Evolutionary conservation across 2,888 invertebrate species (phyloP).

Genomic region (Drosophila ustulata): DNA sequence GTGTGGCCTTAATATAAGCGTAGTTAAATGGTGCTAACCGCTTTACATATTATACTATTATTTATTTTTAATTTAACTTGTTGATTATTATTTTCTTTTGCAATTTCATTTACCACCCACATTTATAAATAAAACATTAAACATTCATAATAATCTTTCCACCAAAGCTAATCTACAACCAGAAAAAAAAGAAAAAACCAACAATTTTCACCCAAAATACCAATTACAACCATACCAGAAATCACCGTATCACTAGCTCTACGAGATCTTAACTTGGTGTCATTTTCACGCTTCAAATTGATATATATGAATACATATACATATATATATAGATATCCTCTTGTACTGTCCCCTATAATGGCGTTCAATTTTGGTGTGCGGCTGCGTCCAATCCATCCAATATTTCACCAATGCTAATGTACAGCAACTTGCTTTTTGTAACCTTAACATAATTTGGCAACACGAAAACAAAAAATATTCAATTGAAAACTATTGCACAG

Average conservation of each 20-base stretch:
- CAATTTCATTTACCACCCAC: slow-evolving; percentile 48
- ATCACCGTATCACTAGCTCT: slow-evolving; percentile 80
- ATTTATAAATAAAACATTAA: slow-evolving; percentile 38
- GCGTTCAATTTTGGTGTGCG: slow-evolving; percentile 68
- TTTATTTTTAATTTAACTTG: slow-evolving; percentile 15
- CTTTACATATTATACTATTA: slow-evolving; percentile 15
- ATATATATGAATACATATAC: slow-evolving; percentile 31
- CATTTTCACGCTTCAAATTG: slow-evolving; percentile 77
- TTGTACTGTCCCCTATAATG: slow-evolving; percentile 31
- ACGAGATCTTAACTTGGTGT: slow-evolving; percentile 79
- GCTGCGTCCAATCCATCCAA: slow-evolving; percentile 59
- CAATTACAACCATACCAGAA: slow-evolving; percentile 55
- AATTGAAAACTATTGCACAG: slow-evolving; percentile 55
- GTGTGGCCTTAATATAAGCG: slow-evolving; percentile 11
- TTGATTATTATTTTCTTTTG: slow-evolving; percentile 31
- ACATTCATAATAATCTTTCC: slow-evolving; percentile 68
- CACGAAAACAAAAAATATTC: slow-evolving; percentile 13
- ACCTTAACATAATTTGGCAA: slow-evolving; percentile 11
- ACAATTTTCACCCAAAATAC: slow-evolving; percentile 63
- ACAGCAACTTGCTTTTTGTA: slow-evolving; percentile 44
- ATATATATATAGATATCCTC: slow-evolving; percentile 36
- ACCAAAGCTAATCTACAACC: slow-evolving; percentile 73
- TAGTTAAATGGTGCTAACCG: slow-evolving; percentile 15
- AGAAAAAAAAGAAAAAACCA: slow-evolving; percentile 59
- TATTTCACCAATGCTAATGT: slow-evolving; percentile 42